Base-by-base conservation (phyloP, 2,888 invertebrate species). In the Trachelus iudaicus region DNA sequence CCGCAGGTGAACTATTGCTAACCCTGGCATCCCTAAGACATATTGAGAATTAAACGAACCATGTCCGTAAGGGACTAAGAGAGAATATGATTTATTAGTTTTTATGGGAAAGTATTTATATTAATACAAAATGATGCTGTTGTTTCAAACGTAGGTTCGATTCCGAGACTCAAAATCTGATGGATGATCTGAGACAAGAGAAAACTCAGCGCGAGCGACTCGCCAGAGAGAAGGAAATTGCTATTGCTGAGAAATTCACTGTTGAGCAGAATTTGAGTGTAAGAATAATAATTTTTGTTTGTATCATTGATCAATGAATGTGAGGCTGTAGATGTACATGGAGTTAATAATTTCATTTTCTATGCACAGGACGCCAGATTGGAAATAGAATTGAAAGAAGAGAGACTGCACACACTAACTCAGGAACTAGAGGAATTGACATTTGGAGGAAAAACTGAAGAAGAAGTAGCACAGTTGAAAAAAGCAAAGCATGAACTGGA, bases 301-400 rank as follows among this genome's bases (percentile, higher is more conserved):
- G 56, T 56, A 56, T 23, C 2, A 2, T 56, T 56, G 23, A 23
- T 23, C 9, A 23, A 9, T 56, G 30, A 71, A 71, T 13, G 15
- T 71, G 71, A 34, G 11, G 30, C 71, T 31, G 2, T 30, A 31
- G 31, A 71, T 33, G 30, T 6, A 30, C 3, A 34, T 23, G 71
- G 11, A 34, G 12, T 12, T 31, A 71, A 71, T 71, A 15, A 12
- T 71, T 56, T 9, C n/a, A 6, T 15, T 31, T 71, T 33, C 11
- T 13, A 31, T 80, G 87, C 83, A 34, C 90, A 98, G 97, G 97
- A 97, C 91, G 94, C 96, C 86, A 95, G 96, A 87, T 92, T 98
- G 87, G 98, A 98, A 91, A 93, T 97, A 84, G 98, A 98, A 91
- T 93, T 97, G 88, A 97, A 97, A 91, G 96, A 97, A 86, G 98